Percentiles rank a stretch among this genome's conserved stretches.
Conservation (phyloP, 2,113 vertebrate species). For the Otocyon megalotis region DNA sequence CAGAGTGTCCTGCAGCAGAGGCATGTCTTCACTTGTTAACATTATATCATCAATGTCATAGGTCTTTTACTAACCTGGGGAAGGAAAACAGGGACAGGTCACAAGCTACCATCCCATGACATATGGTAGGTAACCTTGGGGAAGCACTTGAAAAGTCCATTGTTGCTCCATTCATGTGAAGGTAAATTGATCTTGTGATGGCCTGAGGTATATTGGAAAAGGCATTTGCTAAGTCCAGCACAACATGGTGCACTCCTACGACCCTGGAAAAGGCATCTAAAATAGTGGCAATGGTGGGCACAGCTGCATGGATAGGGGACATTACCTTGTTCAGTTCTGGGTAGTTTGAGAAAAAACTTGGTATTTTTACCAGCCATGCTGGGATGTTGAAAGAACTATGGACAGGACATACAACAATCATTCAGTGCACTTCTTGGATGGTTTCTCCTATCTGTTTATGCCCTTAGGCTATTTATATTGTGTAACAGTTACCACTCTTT, state of each 20-base stretch:
- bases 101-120: neutral
- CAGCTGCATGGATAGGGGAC: neutral
- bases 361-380: neutral
- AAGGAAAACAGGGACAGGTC: neutral
- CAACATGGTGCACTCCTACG: neutral
- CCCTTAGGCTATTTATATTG: neutral
- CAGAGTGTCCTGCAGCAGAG: neutral
- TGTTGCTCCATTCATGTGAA: neutral
- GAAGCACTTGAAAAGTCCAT: neutral
- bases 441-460: neutral
- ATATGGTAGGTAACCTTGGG: neutral
- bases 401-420: neutral
- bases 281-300: neutral
- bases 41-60: neutral
- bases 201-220: neutral
- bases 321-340: neutral
- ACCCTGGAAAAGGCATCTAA: neutral
- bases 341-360: neutral
- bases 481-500: neutral
- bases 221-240: neutral
- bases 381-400: neutral
- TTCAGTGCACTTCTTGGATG: neutral
- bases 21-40: neutral
- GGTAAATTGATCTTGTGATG: neutral
- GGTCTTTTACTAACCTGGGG: neutral